Base-by-base conservation (phyloP, 1,140 invertebrate genomes). In the Chymomyza costata region DNA sequence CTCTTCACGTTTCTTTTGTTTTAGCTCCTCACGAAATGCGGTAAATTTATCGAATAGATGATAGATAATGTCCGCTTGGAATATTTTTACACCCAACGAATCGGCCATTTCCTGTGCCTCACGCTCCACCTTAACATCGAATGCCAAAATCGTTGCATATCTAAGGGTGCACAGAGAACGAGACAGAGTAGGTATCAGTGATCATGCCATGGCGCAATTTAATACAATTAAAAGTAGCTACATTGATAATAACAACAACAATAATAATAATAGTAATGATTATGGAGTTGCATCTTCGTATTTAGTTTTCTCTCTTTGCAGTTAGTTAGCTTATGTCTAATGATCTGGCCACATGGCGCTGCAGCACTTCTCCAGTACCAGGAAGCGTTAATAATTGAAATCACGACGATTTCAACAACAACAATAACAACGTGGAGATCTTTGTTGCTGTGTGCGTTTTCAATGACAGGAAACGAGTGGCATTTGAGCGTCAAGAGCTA, bases 61-160 rank as follows among this genome's bases (percentile, higher is more conserved):
- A 88, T 99, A 99, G 81, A 99, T 99, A 85, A 99, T 99, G 86
- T 99, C 97, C 1, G 98, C 98, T 51, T 97, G 94, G 90, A 99
- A 99, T 78, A 99, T 97, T 87, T 94, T 96, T 32, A 99, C 96
- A 44, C 95, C 95, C 34, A 97, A 85, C 39, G 91, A 90, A 80
- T 99, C 97, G 0, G 98, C 98, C 84, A 99, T 86, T 84, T 99
- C 96, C 87, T 99, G 97, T 0, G 97, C 98, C 80, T 99, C 98
- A 48, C 93, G 89, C 85, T 99, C 98, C 18, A 99, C 92, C 88
- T 98, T 98, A 1, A 99, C 98, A 88, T 99, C 98, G 86, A 99
- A 99, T 0, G 98, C 98, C 53, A 99, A 89, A 85, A 99, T 99
- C 18, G 96, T 95, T 16, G 98, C 97, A 87, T 94, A 98, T 86